phyloP scores from a whole-genome alignment of 2,113 vertebrate species.

The Arvicanthis niloticus region DNA sequence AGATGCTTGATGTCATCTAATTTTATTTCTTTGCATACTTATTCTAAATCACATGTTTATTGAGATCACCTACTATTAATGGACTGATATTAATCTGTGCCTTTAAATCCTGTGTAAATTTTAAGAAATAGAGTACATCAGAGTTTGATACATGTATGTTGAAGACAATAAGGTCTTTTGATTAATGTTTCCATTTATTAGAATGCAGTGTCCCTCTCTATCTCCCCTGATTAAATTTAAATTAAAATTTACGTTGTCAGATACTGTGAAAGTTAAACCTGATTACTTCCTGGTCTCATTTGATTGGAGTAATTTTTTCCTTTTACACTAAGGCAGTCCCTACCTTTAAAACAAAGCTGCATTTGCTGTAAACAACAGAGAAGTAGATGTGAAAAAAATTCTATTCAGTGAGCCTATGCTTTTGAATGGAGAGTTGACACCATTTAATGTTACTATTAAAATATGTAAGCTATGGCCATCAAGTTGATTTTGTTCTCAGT shows the following conservation, averaged over 20 bases:
- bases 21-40: too few species aligned
- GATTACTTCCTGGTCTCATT: neutral
- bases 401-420: neutral
- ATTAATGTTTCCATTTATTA: neutral
- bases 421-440: too few species aligned
- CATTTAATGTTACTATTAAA: too few species aligned
- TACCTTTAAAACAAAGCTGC: neutral
- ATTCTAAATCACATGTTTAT: too few species aligned
- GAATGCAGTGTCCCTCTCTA: neutral
- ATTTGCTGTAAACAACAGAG: neutral
- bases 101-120: neutral
- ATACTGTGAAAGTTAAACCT: neutral
- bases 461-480: neutral
- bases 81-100: neutral
- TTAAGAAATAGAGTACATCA: neutral
- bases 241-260: neutral
- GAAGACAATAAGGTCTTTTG: neutral
- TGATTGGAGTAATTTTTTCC: neutral
- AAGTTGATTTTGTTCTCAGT: neutral
- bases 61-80: neutral
- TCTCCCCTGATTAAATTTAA: neutral
- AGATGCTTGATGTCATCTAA: too few species aligned
- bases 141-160: neutral
- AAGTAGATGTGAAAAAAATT: neutral
- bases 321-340: neutral